Base-by-base conservation (phyloP, 2,113 vertebrate genomes). In the Alligator mississippiensis region DNA sequence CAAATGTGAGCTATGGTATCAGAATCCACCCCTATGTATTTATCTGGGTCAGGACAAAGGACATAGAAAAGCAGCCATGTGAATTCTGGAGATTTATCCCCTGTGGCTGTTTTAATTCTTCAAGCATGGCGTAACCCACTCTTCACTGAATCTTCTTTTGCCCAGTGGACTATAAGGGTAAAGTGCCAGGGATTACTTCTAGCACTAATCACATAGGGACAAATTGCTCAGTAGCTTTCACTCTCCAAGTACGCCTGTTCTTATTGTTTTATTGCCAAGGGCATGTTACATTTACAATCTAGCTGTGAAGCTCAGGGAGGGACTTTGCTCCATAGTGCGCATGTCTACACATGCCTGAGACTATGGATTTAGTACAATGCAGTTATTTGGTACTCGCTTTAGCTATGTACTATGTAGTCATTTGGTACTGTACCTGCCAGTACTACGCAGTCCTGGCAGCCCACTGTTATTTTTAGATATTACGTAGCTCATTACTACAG, bases 1-100 rank as follows among this genome's bases (percentile, higher is more conserved):
- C 28, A 66, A 5, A 6, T 0, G 0, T n/a, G 27, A 84, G 76
- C 61, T 58, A 27, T 3, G 2, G 5, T 4, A 25, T 18, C 63
- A 74, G 70, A 89, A 60, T 12, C 59, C 1, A 0, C 12, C 15
- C 55, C 77, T 66, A 64, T 18, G n/a, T 5, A 6, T 57, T 8
- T 57, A 76, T 60, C 22, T n/a, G 54, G 28, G 38, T 58, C 34
- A 58, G 28, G 60, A 11, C 61, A 30, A 28, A 1, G 3, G 19
- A 34, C 6, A 2, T 21, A 80, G 27, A 18, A 34, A 34, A 89
- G 66, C 27, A 22, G 2, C 0, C 58, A 11, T 54, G 38, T 34
- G 11, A 11, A 0, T 0, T n/a, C 59, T 58, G 12, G 27, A 17
- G 21, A 58, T 55, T 59, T 54, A 11, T 61, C 76, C 15, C 3